These are phyloP conservation scores for Hyppa rectilinea DNA, from an alignment of 2,888 invertebrate species.

Conservation along the genomic window DNA sequence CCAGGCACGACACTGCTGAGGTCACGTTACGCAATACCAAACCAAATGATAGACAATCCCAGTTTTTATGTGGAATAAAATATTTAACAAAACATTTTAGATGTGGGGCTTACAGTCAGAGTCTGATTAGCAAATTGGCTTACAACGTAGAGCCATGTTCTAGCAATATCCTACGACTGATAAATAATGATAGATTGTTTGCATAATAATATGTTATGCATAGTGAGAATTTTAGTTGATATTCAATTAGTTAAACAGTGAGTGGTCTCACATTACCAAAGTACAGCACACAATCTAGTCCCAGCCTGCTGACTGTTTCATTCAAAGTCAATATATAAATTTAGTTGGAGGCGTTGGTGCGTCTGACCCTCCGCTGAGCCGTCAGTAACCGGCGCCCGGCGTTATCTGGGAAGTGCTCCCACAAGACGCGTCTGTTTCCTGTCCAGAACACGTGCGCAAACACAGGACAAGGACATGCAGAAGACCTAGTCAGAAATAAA, in stretches of 20 bases:
- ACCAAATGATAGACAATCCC: neutral
- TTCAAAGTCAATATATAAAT: conserved; percentile 13
- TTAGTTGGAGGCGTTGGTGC: neutral
- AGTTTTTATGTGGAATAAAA: conserved; percentile 6
- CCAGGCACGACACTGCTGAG: conserved; percentile 43
- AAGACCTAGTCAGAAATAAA: neutral
- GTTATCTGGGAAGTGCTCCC: conserved; percentile 60
- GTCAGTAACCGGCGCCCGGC: neutral
- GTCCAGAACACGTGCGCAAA: conserved; percentile 49
- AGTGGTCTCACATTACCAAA: too few relatives aligned
- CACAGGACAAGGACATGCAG: too few relatives aligned
- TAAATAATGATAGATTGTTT: too few relatives aligned
- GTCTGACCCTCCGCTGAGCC: conserved; percentile 20
- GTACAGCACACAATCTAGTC: too few relatives aligned
- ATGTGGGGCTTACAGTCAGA: neutral
- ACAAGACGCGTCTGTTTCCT: conserved; percentile 67
- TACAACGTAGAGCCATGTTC: neutral
- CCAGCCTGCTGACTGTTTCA: too few relatives aligned
- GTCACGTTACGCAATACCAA: conserved; percentile 32
- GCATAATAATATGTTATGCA: too few relatives aligned
- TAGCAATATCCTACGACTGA: neutral
- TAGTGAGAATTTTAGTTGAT: too few relatives aligned
- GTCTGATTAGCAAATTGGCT: neutral
- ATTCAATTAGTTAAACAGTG: too few relatives aligned
- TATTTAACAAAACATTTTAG: neutral